Base-by-base conservation (phyloP, 2,113 vertebrate species). In the Heptranchias perlo region DNA sequence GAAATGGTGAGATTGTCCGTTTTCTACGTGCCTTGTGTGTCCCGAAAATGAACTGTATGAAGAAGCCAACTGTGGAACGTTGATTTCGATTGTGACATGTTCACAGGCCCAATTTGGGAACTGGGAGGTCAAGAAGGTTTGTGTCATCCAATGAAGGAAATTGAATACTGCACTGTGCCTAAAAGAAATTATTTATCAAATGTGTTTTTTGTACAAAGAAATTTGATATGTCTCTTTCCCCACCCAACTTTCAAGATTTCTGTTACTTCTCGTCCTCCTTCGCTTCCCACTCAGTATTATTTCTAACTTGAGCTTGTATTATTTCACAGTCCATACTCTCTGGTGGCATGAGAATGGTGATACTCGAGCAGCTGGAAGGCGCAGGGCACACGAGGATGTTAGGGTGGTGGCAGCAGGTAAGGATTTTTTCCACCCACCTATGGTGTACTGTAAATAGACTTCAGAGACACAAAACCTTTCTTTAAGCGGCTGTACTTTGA, bases 401-500 rank as follows among this genome's bases (percentile, higher is more conserved):
- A 97, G 98, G 96, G 98, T 99, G 0, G 98, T 99, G 8, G 98
- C 98, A 54, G 98, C 99, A 97, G 99, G 99, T 99, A 97, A 98
- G 97, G 58, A 23, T 96, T 94, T 96, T 62, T 52, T 39, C 35
- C 35, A 21, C 54, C 39, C 21, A 47, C 28, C 39, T 5, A 35
- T 44, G 3, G 21, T 25, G 5, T 49, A 93, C 28, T 76, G 18
- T 21, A n/a, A 28, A 96, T 21, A 10, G 47, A 49, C 78, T 8
- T 76, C 69, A 52, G 39, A 49, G 35, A 69, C 52, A 73, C 8
- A 78, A 58, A 10, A n/a, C n/a, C n/a, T n/a, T n/a, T n/a, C n/a
- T n/a, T n/a, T n/a, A n/a, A n/a, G n/a, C n/a, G n/a, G n/a, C n/a
- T n/a, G n/a, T n/a, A n/a, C n/a, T n/a, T n/a, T n/a, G n/a, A n/a